Conservation (phyloP, 2,888 invertebrate genomes). For the Cistogaster globosa region DNA sequence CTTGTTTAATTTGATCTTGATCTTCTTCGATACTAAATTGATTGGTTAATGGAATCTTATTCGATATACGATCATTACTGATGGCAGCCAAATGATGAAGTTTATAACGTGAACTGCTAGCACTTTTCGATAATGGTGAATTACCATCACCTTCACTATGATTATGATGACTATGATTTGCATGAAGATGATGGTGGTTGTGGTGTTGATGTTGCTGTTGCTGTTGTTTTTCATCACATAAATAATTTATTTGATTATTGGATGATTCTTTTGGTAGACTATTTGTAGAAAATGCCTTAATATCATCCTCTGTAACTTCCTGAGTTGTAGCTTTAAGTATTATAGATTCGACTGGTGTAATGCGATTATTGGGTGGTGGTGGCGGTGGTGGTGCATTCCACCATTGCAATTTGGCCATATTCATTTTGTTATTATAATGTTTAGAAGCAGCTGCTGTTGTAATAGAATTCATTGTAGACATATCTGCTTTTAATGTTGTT, state of each 20-base stretch:
- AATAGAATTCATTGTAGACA: not conserved
- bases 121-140: slow-evolving; percentile 64
- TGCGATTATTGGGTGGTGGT: slow-evolving; percentile 35
- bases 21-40: slow-evolving; percentile 67
- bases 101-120: slow-evolving; percentile 61
- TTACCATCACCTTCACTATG: slow-evolving; percentile 17
- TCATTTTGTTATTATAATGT: slow-evolving; percentile 76
- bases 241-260: slow-evolving; percentile 25
- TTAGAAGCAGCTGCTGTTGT: slow-evolving; percentile 18
- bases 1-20: slow-evolving; percentile 68
- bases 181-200: slow-evolving; percentile 10
- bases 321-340: slow-evolving; percentile 39
- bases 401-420: slow-evolving; percentile 77
- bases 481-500: not conserved
- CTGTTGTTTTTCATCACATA: not conserved
- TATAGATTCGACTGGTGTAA: slow-evolving; percentile 37
- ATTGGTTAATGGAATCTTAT: slow-evolving; percentile 53
- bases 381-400: slow-evolving; percentile 76
- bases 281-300: slow-evolving; percentile 12
- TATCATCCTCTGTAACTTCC: slow-evolving; percentile 23
- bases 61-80: slow-evolving; percentile 51
- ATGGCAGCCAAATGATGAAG: slow-evolving; percentile 54
- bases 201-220: slow-evolving; percentile 12
- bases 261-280: slow-evolving; percentile 24
- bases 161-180: not conserved